A percentile compares a stretch with the other conserved stretches of the same genome.
These are phyloP conservation scores for Pyrgilauda ruficollis DNA, from an alignment of 2,113 vertebrate genomes.

Conservation along the genomic window DNA sequence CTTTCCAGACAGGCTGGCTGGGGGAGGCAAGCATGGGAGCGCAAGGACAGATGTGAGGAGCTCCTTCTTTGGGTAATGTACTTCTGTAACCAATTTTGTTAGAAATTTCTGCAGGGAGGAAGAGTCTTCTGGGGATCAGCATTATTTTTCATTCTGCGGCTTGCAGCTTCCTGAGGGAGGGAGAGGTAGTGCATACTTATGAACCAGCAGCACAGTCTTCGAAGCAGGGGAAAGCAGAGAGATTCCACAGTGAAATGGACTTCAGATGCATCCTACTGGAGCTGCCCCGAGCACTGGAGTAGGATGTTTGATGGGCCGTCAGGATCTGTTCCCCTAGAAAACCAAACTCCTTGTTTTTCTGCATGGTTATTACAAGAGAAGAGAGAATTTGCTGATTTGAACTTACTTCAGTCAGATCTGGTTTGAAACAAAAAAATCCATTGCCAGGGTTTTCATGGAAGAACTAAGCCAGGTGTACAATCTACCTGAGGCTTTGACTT, in stretches of 20 bases:
- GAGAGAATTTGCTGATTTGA: not conserved
- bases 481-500: not conserved
- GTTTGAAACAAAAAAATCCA: not conserved
- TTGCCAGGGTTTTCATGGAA: not conserved
- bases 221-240: not conserved
- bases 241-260: not conserved
- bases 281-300: not conserved
- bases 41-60: not conserved
- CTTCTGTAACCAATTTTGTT: not conserved
- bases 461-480: not conserved
- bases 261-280: not conserved
- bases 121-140: not conserved
- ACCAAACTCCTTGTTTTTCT: not conserved
- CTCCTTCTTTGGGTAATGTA: not conserved
- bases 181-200: not conserved
- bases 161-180: not conserved
- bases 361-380: not conserved
- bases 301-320: not conserved
- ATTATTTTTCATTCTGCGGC: not conserved
- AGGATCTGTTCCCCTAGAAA: not conserved
- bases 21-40: not conserved
- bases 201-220: not conserved
- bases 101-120: not conserved
- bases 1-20: not conserved
- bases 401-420: not conserved